Conservation (phyloP, 2,888 invertebrate species). For the Altica lythri region DNA sequence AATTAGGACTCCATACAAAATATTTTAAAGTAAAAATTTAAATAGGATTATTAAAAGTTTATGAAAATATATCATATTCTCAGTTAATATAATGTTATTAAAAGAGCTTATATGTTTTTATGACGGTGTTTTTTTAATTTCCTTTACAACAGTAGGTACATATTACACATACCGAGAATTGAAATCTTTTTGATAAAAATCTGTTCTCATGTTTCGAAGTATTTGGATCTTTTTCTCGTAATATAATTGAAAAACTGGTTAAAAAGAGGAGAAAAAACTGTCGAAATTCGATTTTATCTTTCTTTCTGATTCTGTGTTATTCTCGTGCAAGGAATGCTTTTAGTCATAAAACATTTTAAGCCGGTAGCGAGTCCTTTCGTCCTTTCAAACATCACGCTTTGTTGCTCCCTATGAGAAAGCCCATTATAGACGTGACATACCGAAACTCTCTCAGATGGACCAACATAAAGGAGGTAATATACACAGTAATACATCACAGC, state of each 20-base stretch:
- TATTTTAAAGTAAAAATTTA: too few species aligned
- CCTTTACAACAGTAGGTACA: too few species aligned
- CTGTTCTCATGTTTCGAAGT: not conserved
- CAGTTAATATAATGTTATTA: too few species aligned
- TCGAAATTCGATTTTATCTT: constrained; percentile 20
- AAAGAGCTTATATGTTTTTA: too few species aligned
- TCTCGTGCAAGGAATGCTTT: constrained; percentile 23
- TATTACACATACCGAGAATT: too few species aligned
- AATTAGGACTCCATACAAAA: too few species aligned
- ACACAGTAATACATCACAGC: constrained; percentile 27
- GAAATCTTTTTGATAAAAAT: too few species aligned
- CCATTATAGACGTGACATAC: constrained; percentile 26
- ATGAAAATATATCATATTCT: too few species aligned
- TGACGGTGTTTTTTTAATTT: too few species aligned
- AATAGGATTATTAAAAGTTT: too few species aligned
- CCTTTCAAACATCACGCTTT: constrained; percentile 26
- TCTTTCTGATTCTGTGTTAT: constrained; percentile 14
- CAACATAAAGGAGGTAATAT: constrained; percentile 30
- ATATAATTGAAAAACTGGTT: not conserved
- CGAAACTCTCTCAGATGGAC: constrained; percentile 27
- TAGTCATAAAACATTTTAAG: constrained; percentile 24
- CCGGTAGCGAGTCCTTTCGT: constrained; percentile 22
- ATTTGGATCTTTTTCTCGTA: not conserved
- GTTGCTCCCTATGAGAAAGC: constrained; percentile 24
- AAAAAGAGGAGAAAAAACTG: constrained; percentile 3